Evolutionary conservation across 2,797 vertebrate genomes (phyloP), one percentile per base, ranked within the genome.

Genomic region (Pseudopleuronectes americanus): DNA sequence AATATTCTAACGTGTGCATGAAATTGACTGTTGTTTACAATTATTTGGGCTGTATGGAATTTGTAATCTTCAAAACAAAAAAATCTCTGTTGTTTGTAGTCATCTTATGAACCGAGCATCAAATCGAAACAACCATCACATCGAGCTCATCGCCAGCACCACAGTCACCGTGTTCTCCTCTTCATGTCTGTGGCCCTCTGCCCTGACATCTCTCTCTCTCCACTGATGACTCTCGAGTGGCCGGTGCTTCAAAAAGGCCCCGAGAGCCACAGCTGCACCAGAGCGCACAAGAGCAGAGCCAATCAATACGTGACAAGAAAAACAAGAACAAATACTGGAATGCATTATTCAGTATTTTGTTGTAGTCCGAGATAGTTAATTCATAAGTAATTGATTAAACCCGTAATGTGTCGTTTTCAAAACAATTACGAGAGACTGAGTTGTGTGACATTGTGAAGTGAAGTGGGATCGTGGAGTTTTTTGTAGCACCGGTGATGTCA

Each of bases 141-240:
- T 60, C 8, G 4, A 12, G 23, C 22, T 59, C 3, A 8, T 57
- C 33, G 28, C 19, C 5, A 10, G 33, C 14, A 57, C 43, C 21
- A 23, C 24, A 23, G 48, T 3, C 19, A 10, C 24, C 14, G 4
- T n/a, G 22, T 21, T 68, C 49, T 56, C 48, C 57, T 69, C 47
- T 21, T 81, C 57, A 36, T 49, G 61, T 41, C 16, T 8, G 8
- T 26, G 53, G 28, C 59, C 38, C 36, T 64, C 28, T 57, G 33
- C 43, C 22, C 19, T 14, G 21, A 8, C 7, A 2, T 57, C 55
- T 19, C n/a, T 9, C n/a, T 9, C 19, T 10, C n/a, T 62, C 51
- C 52, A 38, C 61, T 43, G n/a, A 53, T 31, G 54, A 26, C 61
- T 43, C 38, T 38, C 4, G 51, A 24, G 38, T 53, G 12, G 24